Conservation (phyloP, 2,888 invertebrate genomes). For the Willowsia nigromaculata region DNA sequence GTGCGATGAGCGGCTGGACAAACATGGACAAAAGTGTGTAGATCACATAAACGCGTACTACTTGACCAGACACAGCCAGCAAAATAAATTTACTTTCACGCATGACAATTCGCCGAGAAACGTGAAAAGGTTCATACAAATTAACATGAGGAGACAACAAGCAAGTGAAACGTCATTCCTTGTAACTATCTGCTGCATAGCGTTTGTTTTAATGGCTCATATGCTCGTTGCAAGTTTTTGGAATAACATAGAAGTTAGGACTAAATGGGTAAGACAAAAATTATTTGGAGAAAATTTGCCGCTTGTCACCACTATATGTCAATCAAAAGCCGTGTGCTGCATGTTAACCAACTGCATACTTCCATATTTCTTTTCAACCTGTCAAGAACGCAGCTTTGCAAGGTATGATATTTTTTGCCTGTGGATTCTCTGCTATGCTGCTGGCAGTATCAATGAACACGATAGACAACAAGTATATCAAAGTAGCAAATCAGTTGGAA, state of each 20-base stretch:
- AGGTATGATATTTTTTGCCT: slow-evolving; percentile 35
- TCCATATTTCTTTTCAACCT: neutral
- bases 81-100: too few species aligned
- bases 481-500: neutral
- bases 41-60: neutral
- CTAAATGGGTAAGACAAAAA: neutral
- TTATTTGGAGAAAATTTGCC: neutral
- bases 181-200: neutral
- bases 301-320: too few species aligned
- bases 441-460: slow-evolving; percentile 37
- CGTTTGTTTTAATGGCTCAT: neutral
- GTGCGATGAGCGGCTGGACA: neutral
- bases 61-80: neutral
- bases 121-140: neutral
- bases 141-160: neutral
- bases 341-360: too few species aligned
- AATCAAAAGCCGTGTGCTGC: too few species aligned
- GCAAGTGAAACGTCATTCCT: neutral
- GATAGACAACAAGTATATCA: slow-evolving; percentile 28
- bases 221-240: neutral
- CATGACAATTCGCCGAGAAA: too few species aligned
- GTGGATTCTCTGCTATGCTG: slow-evolving; percentile 55
- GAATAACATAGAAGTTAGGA: neutral
- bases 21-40: neutral
- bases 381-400: slow-evolving; percentile 33